Percentiles rank a stretch among this genome's conserved stretches.
Conservation (phyloP, 1,140 invertebrate species). For the Panagrolaimus sp. region DNA sequence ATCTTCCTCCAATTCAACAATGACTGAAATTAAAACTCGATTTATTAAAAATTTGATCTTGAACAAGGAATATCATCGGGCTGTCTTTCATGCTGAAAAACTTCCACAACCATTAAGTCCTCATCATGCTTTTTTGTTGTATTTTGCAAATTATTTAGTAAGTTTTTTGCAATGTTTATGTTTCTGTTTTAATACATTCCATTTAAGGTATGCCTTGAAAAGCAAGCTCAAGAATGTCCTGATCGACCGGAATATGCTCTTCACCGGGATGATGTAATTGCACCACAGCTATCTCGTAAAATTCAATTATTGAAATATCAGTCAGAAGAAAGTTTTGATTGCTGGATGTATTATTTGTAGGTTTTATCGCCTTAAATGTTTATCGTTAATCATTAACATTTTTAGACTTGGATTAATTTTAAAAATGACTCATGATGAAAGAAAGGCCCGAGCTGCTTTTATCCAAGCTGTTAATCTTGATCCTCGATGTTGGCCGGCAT, state of each 20-base stretch:
- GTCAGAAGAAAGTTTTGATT: neutral
- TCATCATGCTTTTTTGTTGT: neutral
- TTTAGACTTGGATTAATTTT: slow-evolving; percentile 1
- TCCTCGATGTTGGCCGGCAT: slow-evolving; percentile 5
- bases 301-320: neutral
- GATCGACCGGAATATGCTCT: neutral
- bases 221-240: neutral
- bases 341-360: slow-evolving; percentile 6
- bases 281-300: neutral
- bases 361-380: neutral
- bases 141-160: neutral
- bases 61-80: neutral
- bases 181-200: neutral
- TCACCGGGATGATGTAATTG: neutral
- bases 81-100: neutral
- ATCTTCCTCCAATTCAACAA: neutral
- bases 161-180: neutral
- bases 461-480: neutral
- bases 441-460: neutral
- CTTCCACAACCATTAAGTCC: neutral
- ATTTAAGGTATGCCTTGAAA: neutral
- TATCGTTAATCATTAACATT: neutral
- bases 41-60: neutral
- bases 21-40: neutral
- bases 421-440: neutral